phyloP scores from a whole-genome alignment of 2,113 vertebrate species.

The Campylomormyrus tamandua region DNA sequence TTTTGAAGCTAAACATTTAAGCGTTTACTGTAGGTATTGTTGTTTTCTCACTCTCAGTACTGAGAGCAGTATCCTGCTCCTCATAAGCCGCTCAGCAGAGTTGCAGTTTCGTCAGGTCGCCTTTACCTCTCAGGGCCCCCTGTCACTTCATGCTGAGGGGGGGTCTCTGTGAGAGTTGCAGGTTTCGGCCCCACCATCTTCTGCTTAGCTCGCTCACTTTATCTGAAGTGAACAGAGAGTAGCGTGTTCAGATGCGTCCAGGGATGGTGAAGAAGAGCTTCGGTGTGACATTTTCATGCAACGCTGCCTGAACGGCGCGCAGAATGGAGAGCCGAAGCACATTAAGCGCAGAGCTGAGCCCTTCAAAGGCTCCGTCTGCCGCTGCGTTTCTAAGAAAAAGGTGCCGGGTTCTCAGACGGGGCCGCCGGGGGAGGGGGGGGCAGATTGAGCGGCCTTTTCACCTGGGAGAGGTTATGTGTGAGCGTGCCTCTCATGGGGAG shows the following conservation, averaged over 20 bases:
- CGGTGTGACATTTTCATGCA: background rate
- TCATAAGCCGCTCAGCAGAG: background rate
- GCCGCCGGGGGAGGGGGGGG: no score
- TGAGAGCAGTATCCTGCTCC: background rate
- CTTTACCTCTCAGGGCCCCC: background rate
- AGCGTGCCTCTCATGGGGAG: background rate
- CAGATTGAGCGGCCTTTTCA: background rate
- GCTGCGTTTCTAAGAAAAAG: background rate
- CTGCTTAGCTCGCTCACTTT: background rate
- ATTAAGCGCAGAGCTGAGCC: background rate
- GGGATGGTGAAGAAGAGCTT: background rate
- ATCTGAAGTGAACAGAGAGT: background rate
- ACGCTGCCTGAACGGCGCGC: background rate
- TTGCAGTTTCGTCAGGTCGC: background rate
- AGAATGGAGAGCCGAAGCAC: background rate
- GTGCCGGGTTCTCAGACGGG: background rate
- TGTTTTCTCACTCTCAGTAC: background rate
- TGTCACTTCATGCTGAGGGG: background rate
- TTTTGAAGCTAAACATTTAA: background rate
- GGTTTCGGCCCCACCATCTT: background rate
- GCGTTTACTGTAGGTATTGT: background rate
- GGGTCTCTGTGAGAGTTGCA: background rate
- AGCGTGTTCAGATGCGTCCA: background rate
- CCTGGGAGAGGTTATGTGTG: background rate
- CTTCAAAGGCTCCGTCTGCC: background rate